Evolutionary conservation across 1,140 invertebrate species (phyloP).

Genomic region (Eumeta japonica): DNA sequence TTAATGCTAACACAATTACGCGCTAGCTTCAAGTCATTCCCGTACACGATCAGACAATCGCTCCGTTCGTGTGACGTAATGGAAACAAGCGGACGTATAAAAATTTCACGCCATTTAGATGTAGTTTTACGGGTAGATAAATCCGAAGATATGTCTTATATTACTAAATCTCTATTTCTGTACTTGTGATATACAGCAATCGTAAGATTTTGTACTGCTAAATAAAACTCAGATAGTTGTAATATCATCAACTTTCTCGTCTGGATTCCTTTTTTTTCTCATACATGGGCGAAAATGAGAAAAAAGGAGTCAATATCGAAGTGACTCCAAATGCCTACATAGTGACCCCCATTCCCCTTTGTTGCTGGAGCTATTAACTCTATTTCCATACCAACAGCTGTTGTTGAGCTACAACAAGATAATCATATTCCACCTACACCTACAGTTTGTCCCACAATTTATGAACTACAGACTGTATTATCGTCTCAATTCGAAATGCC

Average conservation of each 20-base stretch:
- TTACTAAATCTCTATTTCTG: slow-evolving; percentile 14
- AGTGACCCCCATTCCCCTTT: too few species aligned
- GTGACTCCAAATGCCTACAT: slow-evolving; percentile 13
- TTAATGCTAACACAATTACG: slow-evolving; percentile 7
- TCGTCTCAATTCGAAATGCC: too few species aligned
- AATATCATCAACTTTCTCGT: slow-evolving; percentile 9
- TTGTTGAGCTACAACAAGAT: too few species aligned
- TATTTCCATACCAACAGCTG: too few species aligned
- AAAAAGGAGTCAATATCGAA: slow-evolving; percentile 9
- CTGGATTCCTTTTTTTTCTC: slow-evolving; percentile 7
- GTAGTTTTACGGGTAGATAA: slow-evolving; percentile 14
- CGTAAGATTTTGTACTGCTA: slow-evolving; percentile 9
- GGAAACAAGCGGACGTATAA: slow-evolving; percentile 7
- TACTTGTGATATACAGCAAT: slow-evolving; percentile 13
- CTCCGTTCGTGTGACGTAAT: slow-evolving; percentile 11
- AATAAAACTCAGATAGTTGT: slow-evolving; percentile 9
- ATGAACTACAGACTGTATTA: too few species aligned
- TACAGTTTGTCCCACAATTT: too few species aligned
- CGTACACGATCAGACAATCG: slow-evolving; percentile 7
- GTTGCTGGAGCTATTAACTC: too few species aligned
- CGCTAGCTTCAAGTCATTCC: slow-evolving; percentile 10
- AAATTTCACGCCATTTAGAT: too few species aligned
- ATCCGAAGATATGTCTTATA: slow-evolving; percentile 11
- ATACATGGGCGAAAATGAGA: too few species aligned
- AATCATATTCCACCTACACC: too few species aligned